Base-by-base conservation (phyloP, 2,797 vertebrate species). In the Taeniopygia guttata region DNA sequence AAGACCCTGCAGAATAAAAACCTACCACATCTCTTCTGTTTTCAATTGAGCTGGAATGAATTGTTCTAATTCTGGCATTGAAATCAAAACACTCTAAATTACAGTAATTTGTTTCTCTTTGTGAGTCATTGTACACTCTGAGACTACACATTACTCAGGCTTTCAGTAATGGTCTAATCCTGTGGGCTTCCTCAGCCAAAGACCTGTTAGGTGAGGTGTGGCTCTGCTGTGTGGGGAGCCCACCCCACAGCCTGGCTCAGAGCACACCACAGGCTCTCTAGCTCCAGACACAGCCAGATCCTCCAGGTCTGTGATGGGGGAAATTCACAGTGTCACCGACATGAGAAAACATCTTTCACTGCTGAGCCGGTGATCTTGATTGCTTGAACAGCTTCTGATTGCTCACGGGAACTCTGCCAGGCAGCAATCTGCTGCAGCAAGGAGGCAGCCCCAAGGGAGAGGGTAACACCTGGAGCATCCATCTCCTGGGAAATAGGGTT, bases 91-190 rank as follows among this genome's bases (percentile, higher is more conserved):
- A 94, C 26, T 45, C 92, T 87, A 93, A 95, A 96, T 94, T 96
- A 94, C 89, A 92, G 94, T 93, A 95, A 95, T 93, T 94, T 96
- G 89, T 96, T 93, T 91, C 91, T 91, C 91, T 93, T 92, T 89
- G 84, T 92, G 89, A 94, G 87, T 95, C 94, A 92, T 46, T 89
- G 87, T 77, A 89, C 66, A 75, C 48, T 84, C 68, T 78, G 59
- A 94, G 76, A 88, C 72, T 3, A 32, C 58, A 91, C 89, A 94
- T 91, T 89, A 86, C 43, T 91, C 88, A 89, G 86, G 52, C 48
- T 74, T 81, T 83, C 82, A 68, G 78, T 40, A 80, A 92, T 26
- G 55, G 48, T 83, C 75, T 87, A 78, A 93, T 92, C 51, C 82
- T 81, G 49, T 5, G 2, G 48, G 55, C 30, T 94, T 91, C 69